phyloP scores from a whole-genome alignment of 1,140 invertebrate species.

The Ooceraea biroi region DNA sequence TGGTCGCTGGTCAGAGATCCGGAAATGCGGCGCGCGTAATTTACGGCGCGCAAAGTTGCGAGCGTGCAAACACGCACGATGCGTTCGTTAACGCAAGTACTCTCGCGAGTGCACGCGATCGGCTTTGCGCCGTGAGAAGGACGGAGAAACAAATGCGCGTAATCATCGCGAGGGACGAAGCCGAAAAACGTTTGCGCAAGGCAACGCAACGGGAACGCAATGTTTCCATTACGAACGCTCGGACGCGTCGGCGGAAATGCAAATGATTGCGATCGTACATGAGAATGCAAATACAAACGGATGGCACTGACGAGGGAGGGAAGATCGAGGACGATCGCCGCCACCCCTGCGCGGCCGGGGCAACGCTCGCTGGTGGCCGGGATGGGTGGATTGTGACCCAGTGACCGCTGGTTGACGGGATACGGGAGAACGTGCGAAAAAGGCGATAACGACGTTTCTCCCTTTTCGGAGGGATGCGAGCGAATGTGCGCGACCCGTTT shows the following conservation, averaged over 20 bases:
- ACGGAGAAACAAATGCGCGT: neutral
- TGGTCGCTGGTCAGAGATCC: neutral
- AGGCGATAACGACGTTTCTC: slow-evolving; percentile 41
- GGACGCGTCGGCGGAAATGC: slow-evolving; percentile 31
- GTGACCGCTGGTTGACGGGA: slow-evolving; percentile 35
- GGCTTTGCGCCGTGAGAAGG: neutral
- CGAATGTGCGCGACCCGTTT: neutral
- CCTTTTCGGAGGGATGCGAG: slow-evolving; percentile 10
- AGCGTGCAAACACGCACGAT: slow-evolving; percentile 16
- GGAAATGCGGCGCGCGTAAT: slow-evolving; percentile 27
- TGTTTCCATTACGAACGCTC: slow-evolving; percentile 8
- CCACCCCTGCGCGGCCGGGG: neutral
- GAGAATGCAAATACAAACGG: slow-evolving; percentile 59
- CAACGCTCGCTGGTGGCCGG: neutral
- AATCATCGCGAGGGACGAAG: slow-evolving; percentile 12
- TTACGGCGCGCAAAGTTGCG: slow-evolving; percentile 36
- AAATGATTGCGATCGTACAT: slow-evolving; percentile 34
- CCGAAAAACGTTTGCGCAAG: neutral
- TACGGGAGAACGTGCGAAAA: slow-evolving; percentile 34
- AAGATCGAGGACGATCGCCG: slow-evolving; percentile 7
- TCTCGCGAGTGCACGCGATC: neutral
- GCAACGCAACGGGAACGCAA: neutral
- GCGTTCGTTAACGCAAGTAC: slow-evolving; percentile 45
- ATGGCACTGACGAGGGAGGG: neutral
- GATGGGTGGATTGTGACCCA: slow-evolving; percentile 54